Percentiles rank a stretch among this genome's conserved stretches.
These are phyloP conservation scores for Drosophila nikananu DNA, from an alignment of 1,140 invertebrate genomes.

Conservation along the genomic window DNA sequence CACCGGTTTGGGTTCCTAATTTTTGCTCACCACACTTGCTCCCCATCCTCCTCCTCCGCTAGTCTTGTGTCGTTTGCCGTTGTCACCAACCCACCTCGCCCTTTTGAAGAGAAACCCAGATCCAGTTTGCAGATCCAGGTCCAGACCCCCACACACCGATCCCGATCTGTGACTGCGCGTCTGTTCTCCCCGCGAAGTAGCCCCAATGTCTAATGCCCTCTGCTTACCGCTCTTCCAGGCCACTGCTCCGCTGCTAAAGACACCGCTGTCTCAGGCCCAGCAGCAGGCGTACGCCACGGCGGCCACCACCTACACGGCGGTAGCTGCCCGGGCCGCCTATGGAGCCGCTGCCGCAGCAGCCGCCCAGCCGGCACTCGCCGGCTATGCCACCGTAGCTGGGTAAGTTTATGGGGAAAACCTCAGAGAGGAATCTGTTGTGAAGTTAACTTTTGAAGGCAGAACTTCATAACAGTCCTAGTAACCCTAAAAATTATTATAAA, in stretches of 20 bases:
- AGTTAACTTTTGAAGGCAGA: not conserved
- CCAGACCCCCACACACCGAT: not conserved
- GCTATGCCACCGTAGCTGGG: conserved; percentile 87
- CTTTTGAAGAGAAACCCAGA: conserved; percentile 8
- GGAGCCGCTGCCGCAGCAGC: conserved; percentile 93
- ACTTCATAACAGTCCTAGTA: not conserved
- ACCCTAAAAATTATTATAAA: not conserved
- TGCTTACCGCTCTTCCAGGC: conserved; percentile 87
- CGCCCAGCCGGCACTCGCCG: conserved; percentile 90
- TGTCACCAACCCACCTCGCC: conserved; percentile 9
- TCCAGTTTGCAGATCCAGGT: conserved; percentile 11
- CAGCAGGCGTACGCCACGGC: conserved; percentile 89
- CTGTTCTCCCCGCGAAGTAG: conserved; percentile 39
- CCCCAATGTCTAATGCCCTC: conserved; percentile 85
- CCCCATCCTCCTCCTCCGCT: conserved; percentile 22
- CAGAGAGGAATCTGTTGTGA: too few relatives aligned
- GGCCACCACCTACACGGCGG: conserved; percentile 92
- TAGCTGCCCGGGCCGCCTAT: conserved; percentile 92
- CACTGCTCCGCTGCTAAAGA: conserved; percentile 89
- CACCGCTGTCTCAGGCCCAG: conserved; percentile 88
- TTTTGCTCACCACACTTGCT: conserved; percentile 47
- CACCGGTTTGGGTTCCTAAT: conserved; percentile 60
- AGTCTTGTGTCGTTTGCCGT: conserved; percentile 72
- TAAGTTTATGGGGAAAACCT: conserved; percentile 61
- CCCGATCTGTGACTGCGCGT: conserved; percentile 44